Evolutionary conservation across 2,113 vertebrate genomes (phyloP).

Genomic region (Pteronura brasiliensis): DNA sequence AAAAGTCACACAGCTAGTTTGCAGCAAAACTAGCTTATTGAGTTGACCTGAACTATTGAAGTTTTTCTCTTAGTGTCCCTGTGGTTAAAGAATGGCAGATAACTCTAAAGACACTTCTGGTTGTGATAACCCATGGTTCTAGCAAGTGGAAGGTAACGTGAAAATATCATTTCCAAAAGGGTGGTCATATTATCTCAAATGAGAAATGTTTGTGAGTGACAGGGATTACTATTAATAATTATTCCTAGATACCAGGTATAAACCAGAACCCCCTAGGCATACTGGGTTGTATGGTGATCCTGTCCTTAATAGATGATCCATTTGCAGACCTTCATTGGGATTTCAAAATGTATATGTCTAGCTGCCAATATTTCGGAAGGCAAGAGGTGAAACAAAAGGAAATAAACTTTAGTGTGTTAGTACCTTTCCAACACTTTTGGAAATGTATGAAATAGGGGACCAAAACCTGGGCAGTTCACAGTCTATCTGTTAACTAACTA

Average conservation of each 20-base stretch:
- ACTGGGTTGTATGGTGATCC: not conserved
- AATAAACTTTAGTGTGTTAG: not conserved
- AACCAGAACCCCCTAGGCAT: not conserved
- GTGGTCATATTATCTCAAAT: not conserved
- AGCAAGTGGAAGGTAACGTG: not conserved
- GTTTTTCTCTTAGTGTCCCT: not conserved
- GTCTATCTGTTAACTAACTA: constrained; percentile 31
- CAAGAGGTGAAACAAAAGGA: not conserved
- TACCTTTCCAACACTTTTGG: not conserved
- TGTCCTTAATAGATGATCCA: not conserved
- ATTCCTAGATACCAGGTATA: not conserved
- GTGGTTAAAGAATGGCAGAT: not conserved
- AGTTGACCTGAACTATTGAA: not conserved
- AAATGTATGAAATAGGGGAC: not conserved
- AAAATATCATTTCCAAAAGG: not conserved
- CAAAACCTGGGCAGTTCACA: constrained; percentile 16
- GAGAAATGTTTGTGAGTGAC: not conserved
- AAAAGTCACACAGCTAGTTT: not conserved
- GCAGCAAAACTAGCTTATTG: not conserved
- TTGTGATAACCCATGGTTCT: not conserved
- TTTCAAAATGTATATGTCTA: constrained; percentile 13
- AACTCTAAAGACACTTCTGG: not conserved
- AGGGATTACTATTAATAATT: not conserved
- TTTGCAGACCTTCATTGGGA: not conserved
- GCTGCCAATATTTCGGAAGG: not conserved